These are phyloP conservation scores for Coenonympha arcania DNA, from an alignment of 2,888 invertebrate species.

Conservation along the genomic window DNA sequence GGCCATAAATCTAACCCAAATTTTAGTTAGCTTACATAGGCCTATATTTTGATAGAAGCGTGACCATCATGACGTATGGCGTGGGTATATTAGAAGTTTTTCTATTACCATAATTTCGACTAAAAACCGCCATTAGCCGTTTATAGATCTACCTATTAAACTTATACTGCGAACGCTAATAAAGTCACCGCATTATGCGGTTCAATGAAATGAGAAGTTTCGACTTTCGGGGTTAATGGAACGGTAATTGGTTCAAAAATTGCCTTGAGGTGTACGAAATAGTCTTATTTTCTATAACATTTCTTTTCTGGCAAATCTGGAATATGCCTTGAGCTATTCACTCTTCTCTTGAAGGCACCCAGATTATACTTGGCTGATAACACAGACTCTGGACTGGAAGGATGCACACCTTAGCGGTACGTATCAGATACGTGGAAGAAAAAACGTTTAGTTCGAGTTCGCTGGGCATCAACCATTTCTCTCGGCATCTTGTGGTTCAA, in stretches of 20 bases:
- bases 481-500: too few relatives aligned
- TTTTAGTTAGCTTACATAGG: too few relatives aligned
- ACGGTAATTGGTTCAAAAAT: constrained; percentile 14
- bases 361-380: too few relatives aligned
- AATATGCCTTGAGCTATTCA: too few relatives aligned
- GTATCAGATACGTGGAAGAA: too few relatives aligned
- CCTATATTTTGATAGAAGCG: neutral
- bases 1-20: too few relatives aligned
- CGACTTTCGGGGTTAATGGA: constrained; percentile 11
- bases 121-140: constrained; percentile 3
- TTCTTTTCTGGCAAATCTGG: neutral
- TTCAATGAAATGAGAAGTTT: constrained; percentile 12
- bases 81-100: neutral
- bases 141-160: constrained; percentile 5
- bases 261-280: neutral
- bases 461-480: too few relatives aligned
- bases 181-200: constrained; percentile 5
- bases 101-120: neutral
- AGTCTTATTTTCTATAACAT: neutral
- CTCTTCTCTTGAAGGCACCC: too few relatives aligned
- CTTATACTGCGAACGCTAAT: constrained; percentile 13
- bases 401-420: too few relatives aligned
- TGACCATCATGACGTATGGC: neutral
- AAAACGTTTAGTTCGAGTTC: too few relatives aligned
- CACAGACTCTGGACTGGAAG: too few relatives aligned